Conservation (phyloP, 2,888 invertebrate genomes). For the Temnothorax ravouxi region DNA sequence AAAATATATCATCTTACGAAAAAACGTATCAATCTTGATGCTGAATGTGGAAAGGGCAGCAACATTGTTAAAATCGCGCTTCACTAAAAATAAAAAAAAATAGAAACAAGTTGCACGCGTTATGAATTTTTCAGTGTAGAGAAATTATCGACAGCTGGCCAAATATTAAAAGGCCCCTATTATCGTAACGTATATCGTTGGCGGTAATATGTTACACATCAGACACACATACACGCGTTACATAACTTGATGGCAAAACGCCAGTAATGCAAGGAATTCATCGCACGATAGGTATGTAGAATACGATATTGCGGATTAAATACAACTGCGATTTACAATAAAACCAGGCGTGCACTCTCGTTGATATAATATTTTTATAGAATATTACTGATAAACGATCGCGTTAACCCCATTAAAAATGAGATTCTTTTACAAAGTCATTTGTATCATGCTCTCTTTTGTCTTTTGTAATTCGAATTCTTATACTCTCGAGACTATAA, state of each 20-base stretch:
- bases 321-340: slow-evolving; percentile 60
- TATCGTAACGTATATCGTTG: slow-evolving; percentile 65
- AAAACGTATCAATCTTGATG: background rate
- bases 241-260: slow-evolving; percentile 59
- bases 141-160: slow-evolving; percentile 62
- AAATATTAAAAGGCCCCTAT: slow-evolving; percentile 71
- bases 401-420: slow-evolving; percentile 70
- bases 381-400: slow-evolving; percentile 63
- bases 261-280: slow-evolving; percentile 73
- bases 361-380: slow-evolving; percentile 67
- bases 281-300: slow-evolving; percentile 70
- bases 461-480: background rate
- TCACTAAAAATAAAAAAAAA: slow-evolving; percentile 10
- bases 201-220: slow-evolving; percentile 66
- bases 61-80: background rate
- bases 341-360: slow-evolving; percentile 51
- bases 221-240: slow-evolving; percentile 50
- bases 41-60: background rate
- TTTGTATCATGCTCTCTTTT: background rate
- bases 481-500: background rate
- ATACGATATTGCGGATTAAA: slow-evolving; percentile 73
- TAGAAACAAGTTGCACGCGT: background rate
- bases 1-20: background rate
- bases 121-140: slow-evolving; percentile 63
- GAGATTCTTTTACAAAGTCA: slow-evolving; percentile 63